Conservation (phyloP, 2,113 vertebrate species). For the Theropithecus gelada region DNA sequence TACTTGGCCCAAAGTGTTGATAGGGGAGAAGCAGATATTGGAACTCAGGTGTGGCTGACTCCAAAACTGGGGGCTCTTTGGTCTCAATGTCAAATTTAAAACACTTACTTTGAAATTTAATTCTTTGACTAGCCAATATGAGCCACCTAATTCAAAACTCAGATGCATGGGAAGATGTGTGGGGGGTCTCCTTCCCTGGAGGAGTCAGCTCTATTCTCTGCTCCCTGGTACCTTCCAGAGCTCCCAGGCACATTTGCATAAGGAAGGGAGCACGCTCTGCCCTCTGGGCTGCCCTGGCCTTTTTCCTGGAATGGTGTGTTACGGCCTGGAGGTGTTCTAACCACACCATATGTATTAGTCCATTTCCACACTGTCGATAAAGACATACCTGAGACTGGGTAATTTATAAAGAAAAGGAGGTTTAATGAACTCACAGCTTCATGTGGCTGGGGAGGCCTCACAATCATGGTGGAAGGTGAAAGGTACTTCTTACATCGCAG, state of each 20-base stretch:
- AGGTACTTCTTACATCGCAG: too few species aligned
- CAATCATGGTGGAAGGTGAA: too few species aligned
- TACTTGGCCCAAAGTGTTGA: background rate
- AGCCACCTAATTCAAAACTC: background rate
- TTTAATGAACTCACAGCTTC: too few species aligned
- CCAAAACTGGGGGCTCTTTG: background rate
- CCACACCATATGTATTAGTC: background rate
- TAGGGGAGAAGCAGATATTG: background rate
- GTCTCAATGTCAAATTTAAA: background rate
- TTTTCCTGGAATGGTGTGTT: background rate
- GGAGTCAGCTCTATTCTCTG: background rate
- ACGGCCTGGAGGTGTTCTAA: background rate
- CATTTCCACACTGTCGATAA: too few species aligned
- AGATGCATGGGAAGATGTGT: background rate
- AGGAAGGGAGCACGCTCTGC: background rate
- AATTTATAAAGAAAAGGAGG: too few species aligned
- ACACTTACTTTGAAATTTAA: background rate
- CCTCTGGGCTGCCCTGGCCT: background rate
- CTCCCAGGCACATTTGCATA: fast-evolving
- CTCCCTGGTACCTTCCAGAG: background rate
- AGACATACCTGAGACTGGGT: too few species aligned
- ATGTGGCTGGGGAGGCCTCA: too few species aligned
- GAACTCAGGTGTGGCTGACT: background rate
- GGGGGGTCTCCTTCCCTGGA: too few species aligned
- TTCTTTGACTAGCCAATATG: background rate